Evolutionary conservation across 2,113 vertebrate genomes (phyloP), one percentile per base, ranked within the genome.

Genomic region (Chaetorhynchus papuensis): DNA sequence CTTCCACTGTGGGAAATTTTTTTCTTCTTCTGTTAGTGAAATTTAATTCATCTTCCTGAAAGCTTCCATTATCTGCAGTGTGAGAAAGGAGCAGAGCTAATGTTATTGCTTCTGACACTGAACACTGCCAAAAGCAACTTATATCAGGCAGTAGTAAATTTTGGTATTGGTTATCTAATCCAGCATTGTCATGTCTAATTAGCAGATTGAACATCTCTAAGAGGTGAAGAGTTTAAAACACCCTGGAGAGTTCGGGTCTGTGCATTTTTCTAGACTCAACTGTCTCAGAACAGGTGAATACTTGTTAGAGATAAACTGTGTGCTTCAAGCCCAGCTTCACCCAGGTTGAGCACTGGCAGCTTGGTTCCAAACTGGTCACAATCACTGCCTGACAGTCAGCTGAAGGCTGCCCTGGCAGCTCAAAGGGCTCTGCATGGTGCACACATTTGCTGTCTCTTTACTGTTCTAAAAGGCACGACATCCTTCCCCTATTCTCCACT

Each of bases 21-120:
- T 91, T 74, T 83, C 75, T 94, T 83, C 83, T 89, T 94, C 84
- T 91, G 65, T 60, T 94, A 88, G 87, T 89, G 61, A 87, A 95
- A 96, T 84, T 97, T 80, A 96, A 94, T 94, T 97, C 87, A 97
- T 97, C 83, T 97, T 96, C 96, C 87, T 97, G 97, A 97, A 97
- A 94, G 94, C 76, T 96, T 92, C 88, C 27, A 39, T 88, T 93
- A 78, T 41, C 81, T 93, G 70, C 64, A 66, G 76, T 70, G 50
- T 74, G 76, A 94, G 72, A 95, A 95, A 27, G 74, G 53, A 90
- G 71, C 72, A 54, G 85, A 84, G 30, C 70, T 97, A 96, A 96
- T 97, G 93, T 84, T 93, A 91, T 95, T 93, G 66, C 78, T 96
- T 86, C 95, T 93, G 92, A 93, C 89, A 91, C 84, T 82, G 66